Conservation (phyloP, 2,797 vertebrate genomes). For the Phrynocephalus guinanensis region DNA sequence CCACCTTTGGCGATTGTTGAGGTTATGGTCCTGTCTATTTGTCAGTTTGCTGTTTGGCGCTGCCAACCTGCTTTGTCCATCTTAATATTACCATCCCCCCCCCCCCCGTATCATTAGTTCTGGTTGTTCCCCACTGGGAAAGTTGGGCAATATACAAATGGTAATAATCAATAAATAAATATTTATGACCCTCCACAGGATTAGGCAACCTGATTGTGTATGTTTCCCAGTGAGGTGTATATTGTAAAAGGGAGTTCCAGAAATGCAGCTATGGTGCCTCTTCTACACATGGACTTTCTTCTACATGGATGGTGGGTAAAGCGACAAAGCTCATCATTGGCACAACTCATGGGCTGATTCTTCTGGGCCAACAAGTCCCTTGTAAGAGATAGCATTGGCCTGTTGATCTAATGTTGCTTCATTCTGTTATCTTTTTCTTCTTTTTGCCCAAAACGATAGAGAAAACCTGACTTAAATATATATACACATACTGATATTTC, state of each 20-base stretch:
- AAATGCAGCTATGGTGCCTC: background rate
- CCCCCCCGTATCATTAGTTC: too few relatives aligned
- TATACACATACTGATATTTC: conserved; percentile 2
- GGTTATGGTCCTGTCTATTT: too few relatives aligned
- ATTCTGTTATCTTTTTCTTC: background rate
- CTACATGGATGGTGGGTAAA: background rate
- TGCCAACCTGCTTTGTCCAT: too few relatives aligned
- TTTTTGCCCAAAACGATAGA: background rate
- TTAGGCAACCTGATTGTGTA: background rate
- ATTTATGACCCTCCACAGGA: background rate
- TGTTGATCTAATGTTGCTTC: background rate
- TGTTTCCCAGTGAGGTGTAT: background rate
- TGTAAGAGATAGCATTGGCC: background rate
- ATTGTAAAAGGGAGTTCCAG: background rate
- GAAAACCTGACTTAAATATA: conserved; percentile 4
- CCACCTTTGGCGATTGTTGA: too few relatives aligned
- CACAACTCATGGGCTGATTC: background rate
- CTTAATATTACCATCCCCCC: too few relatives aligned
- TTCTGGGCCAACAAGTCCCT: background rate
- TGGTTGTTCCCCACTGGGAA: too few relatives aligned
- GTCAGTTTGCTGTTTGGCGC: too few relatives aligned
- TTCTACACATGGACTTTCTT: background rate
- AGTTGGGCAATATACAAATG: too few relatives aligned
- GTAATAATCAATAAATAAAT: too few relatives aligned
- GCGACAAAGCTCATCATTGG: background rate